Percentiles rank a stretch among this genome's conserved stretches.
Evolutionary conservation across 2,113 vertebrate genomes (phyloP).

Genomic region (Pteronura brasiliensis): DNA sequence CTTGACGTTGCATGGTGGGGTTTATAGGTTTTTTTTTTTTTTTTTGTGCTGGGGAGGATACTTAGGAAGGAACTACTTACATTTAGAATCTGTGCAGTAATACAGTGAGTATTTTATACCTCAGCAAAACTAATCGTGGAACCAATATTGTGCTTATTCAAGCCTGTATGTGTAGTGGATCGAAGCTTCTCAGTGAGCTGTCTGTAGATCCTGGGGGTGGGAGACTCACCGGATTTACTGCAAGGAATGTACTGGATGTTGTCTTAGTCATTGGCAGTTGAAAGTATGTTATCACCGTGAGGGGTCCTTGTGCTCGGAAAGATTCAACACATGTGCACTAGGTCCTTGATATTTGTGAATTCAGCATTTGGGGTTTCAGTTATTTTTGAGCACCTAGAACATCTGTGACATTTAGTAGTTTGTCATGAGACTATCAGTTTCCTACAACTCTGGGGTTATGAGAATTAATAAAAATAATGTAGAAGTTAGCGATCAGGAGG

Average conservation of each 20-base stretch:
- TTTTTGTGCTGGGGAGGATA: neutral
- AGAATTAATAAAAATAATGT: neutral
- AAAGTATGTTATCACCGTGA: neutral
- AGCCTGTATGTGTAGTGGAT: neutral
- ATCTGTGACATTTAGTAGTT: neutral
- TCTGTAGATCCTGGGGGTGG: neutral
- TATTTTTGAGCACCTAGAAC: neutral
- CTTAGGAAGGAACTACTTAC: neutral
- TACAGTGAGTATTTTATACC: neutral
- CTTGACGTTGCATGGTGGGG: neutral
- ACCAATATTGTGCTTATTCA: neutral
- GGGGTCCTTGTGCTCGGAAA: neutral
- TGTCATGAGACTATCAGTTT: neutral
- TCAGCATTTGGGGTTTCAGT: neutral
- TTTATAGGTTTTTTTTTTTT: neutral
- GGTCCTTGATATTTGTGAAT: slow-evolving; percentile 34
- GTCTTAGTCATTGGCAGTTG: neutral
- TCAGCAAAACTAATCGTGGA: neutral
- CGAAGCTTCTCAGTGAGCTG: neutral
- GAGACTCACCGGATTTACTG: neutral
- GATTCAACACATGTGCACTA: neutral
- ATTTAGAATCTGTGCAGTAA: neutral
- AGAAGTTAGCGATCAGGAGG: neutral
- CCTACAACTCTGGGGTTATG: neutral
- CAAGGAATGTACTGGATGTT: neutral